Conservation (phyloP, 2,888 invertebrate species). For the Microctonus brassicae region DNA sequence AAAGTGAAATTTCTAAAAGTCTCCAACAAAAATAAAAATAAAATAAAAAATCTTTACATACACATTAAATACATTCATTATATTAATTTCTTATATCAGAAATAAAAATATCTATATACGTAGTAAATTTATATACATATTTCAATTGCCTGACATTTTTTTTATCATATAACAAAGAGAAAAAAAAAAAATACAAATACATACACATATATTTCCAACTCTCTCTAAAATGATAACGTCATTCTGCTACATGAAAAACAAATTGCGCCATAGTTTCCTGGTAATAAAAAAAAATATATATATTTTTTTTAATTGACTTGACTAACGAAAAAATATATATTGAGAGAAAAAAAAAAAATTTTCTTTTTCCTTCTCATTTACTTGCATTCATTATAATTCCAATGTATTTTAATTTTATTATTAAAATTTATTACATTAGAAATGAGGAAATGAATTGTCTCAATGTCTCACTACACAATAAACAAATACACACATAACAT, state of each 20-base stretch:
- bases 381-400: background rate
- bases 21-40: background rate
- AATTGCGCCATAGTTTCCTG: slow-evolving; percentile 1
- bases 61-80: no score
- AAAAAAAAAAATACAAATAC: background rate
- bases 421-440: background rate
- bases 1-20: background rate
- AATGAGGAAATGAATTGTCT: slow-evolving; percentile 8
- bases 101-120: no score
- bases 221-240: background rate
- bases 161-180: background rate
- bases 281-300: slow-evolving; percentile 4
- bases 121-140: no score
- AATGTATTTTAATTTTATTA: background rate
- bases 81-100: no score
- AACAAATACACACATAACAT: background rate
- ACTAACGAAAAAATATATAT: background rate
- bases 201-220: background rate
- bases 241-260: background rate
- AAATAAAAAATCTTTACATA: background rate
- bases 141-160: background rate
- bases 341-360: background rate
- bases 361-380: slow-evolving; percentile 6
- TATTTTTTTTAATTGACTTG: no score
- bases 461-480: background rate